These are phyloP conservation scores for Mechanitis mazaeus DNA, from an alignment of 2,888 invertebrate genomes.

Conservation along the genomic window DNA sequence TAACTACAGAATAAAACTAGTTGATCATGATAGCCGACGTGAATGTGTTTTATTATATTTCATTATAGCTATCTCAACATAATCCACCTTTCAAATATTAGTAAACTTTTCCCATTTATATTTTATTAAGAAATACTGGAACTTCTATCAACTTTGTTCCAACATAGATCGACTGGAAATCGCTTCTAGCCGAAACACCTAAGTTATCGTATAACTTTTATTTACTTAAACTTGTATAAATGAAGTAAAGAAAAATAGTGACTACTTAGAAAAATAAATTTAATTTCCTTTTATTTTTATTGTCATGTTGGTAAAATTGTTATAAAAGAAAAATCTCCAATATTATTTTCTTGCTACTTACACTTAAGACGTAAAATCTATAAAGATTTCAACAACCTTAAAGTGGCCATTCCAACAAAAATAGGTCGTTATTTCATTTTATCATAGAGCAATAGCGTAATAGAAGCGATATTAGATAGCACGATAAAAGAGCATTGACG, in stretches of 20 bases:
- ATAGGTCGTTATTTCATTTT: conserved; percentile 23
- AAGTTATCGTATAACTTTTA: conserved; percentile 34
- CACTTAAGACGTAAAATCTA: conserved; percentile 9
- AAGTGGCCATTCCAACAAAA: conserved; percentile 20
- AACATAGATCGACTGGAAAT: conserved; percentile 57
- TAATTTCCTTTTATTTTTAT: not conserved
- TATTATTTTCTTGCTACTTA: not conserved
- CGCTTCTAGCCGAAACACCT: conserved; percentile 40
- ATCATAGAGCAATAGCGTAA: conserved; percentile 27
- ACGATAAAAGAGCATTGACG: conserved; percentile 39
- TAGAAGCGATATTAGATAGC: conserved; percentile 26
- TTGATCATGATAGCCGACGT: conserved; percentile 36
- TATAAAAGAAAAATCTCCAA: not conserved
- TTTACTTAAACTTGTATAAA: conserved; percentile 29
- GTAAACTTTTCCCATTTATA: conserved; percentile 62
- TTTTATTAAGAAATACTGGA: conserved; percentile 64
- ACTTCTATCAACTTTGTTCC: conserved; percentile 60
- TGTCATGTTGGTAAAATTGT: not conserved
- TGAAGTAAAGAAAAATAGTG: conserved; percentile 14
- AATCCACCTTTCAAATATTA: conserved; percentile 33
- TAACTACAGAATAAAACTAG: conserved; percentile 24
- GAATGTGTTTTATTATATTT: conserved; percentile 33
- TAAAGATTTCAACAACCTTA: conserved; percentile 19
- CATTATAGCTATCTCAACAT: conserved; percentile 23
- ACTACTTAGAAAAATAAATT: conserved; percentile 6